phyloP scores from a whole-genome alignment of 2,797 vertebrate genomes.

The Sciurus carolinensis region DNA sequence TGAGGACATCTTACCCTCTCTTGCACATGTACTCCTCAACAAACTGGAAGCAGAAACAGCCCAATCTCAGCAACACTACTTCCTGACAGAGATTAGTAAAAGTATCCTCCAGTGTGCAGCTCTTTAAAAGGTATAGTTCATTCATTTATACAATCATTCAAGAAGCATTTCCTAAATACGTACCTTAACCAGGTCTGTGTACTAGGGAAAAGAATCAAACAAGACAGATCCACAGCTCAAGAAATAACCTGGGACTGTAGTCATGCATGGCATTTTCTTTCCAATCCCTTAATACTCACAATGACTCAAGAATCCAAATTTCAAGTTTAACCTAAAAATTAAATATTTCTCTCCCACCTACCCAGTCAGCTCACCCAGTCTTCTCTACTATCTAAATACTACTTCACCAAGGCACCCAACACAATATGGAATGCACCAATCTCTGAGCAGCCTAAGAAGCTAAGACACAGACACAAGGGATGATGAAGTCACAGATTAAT shows the following conservation, averaged over 20 bases:
- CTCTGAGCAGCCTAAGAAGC: not conserved
- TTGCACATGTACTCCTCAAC: not conserved
- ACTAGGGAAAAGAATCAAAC: not conserved
- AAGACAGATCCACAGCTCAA: not conserved
- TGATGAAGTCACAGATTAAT: not conserved
- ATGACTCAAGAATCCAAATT: constrained; percentile 3
- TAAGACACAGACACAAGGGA: not conserved
- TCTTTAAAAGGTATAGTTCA: constrained; percentile 3
- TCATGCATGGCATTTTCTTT: constrained; percentile 21
- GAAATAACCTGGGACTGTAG: not conserved
- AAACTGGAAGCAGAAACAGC: not conserved
- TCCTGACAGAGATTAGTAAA: constrained; percentile 53
- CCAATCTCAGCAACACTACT: constrained; percentile 42
- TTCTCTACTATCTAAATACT: not conserved
- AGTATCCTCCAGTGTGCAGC: not conserved
- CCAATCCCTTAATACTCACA: not conserved
- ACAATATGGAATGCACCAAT: not conserved
- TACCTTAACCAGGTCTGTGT: constrained; percentile 16
- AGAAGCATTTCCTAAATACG: constrained; percentile 58
- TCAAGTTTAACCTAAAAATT: constrained; percentile 28
- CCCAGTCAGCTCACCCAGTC: not conserved
- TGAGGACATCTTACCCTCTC: not conserved
- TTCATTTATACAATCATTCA: constrained; percentile 40
- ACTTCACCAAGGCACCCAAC: not conserved
- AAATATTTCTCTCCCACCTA: not conserved